phyloP scores from a whole-genome alignment of 2,888 invertebrate genomes.

The Catocala fraxini region DNA sequence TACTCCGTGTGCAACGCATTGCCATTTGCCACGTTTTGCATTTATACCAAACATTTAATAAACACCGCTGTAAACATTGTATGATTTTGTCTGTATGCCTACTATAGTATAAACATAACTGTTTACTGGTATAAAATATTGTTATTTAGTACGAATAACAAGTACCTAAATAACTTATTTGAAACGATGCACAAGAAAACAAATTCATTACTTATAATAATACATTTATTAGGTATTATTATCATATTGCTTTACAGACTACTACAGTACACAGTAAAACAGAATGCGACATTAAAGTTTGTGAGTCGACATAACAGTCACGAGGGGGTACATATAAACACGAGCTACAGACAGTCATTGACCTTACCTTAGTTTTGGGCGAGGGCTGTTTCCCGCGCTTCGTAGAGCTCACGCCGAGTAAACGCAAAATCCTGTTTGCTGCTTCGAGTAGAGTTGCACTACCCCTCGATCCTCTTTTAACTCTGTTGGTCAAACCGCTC shows the following conservation, averaged over 20 bases:
- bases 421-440: constrained; percentile 85
- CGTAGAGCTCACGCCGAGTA: constrained; percentile 84
- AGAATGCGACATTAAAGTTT: constrained; percentile 17
- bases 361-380: constrained; percentile 86
- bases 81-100: too few species aligned
- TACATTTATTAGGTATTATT: too few species aligned
- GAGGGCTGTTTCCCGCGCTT: constrained; percentile 88
- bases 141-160: too few species aligned
- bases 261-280: constrained; percentile 1
- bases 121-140: too few species aligned
- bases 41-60: background rate
- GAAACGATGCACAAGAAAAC: too few species aligned
- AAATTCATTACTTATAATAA: too few species aligned
- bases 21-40: constrained; percentile 39
- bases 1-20: constrained; percentile 19
- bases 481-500: constrained; percentile 87
- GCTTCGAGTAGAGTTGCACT: constrained; percentile 86
- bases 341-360: constrained; percentile 73
- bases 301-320: constrained; percentile 29
- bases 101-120: too few species aligned
- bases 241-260: too few species aligned
- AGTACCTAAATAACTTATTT: too few species aligned
- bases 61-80: too few species aligned
- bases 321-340: constrained; percentile 57
- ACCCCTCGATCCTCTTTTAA: constrained; percentile 87